These are phyloP conservation scores for Ptychochromis oligacanthus DNA, from an alignment of 2,113 vertebrate genomes.

Conservation along the genomic window DNA sequence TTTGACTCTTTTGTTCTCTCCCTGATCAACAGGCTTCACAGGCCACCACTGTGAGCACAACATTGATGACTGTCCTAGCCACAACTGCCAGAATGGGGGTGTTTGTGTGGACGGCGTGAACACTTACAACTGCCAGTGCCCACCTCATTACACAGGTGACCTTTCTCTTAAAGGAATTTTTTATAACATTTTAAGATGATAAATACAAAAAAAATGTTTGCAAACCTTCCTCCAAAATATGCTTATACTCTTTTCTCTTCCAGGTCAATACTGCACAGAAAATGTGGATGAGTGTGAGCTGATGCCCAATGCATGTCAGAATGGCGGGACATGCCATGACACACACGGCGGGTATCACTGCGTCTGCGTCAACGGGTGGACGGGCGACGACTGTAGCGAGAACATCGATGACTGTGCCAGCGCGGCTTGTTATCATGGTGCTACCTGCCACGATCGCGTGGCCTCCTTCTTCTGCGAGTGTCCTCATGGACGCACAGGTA, in stretches of 20 bases:
- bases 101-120: constrained; percentile 95
- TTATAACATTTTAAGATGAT: not conserved
- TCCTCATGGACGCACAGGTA: constrained; percentile 92
- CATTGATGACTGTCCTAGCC: constrained; percentile 91
- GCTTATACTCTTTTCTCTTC: not conserved
- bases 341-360: constrained; percentile 90
- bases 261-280: constrained; percentile 95
- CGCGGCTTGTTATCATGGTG: constrained; percentile 89
- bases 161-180: not conserved
- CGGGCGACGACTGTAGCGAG: constrained; percentile 93
- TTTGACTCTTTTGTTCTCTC: not conserved
- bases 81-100: constrained; percentile 90
- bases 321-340: constrained; percentile 95
- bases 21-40: constrained; percentile 82
- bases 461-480: constrained; percentile 99
- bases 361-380: constrained; percentile 96
- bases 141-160: constrained; percentile 93
- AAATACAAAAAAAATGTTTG: not conserved
- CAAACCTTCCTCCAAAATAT: not conserved
- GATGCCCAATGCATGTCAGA: constrained; percentile 95
- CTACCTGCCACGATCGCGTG: constrained; percentile 94
- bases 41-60: constrained; percentile 95
- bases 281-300: constrained; percentile 95
- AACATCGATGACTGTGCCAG: constrained; percentile 96
- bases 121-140: constrained; percentile 98